These are phyloP conservation scores for Sebastes diploproa DNA, from an alignment of 2,797 vertebrate genomes.

Conservation along the genomic window DNA sequence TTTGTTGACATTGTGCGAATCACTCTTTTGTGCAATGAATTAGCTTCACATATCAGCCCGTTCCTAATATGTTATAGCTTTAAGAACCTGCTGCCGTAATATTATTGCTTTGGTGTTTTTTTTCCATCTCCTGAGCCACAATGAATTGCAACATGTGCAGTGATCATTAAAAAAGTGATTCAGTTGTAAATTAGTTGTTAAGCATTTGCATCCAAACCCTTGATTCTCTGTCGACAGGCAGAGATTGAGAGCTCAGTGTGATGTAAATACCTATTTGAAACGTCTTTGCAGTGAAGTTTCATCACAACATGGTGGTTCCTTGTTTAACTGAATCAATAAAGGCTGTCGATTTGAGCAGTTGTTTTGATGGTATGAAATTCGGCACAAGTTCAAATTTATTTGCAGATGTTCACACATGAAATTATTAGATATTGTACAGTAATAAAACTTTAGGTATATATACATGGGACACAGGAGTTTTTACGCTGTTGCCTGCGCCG, in stretches of 20 bases:
- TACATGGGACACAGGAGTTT: slow-evolving; percentile 13
- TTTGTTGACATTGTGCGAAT: slow-evolving; percentile 31
- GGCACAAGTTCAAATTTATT: slow-evolving; percentile 34
- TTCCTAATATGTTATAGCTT: slow-evolving; percentile 68
- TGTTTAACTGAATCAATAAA: slow-evolving; percentile 72
- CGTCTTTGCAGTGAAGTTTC: slow-evolving; percentile 67
- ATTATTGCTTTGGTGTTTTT: slow-evolving; percentile 47
- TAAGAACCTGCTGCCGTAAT: slow-evolving; percentile 57
- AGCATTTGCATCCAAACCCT: slow-evolving; percentile 42
- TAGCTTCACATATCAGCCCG: slow-evolving; percentile 43
- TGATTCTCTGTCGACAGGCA: slow-evolving; percentile 38
- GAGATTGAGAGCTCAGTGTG: slow-evolving; percentile 39
- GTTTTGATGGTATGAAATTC: slow-evolving; percentile 1
- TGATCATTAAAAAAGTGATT: slow-evolving; percentile 49
- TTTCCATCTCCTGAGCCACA: slow-evolving; percentile 61
- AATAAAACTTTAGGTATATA: slow-evolving; percentile 34
- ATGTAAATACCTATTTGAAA: slow-evolving; percentile 64
- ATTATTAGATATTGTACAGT: slow-evolving; percentile 37
- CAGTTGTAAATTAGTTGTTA: slow-evolving; percentile 48
- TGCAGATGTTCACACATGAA: slow-evolving; percentile 22
- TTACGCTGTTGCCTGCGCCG: slow-evolving; percentile 13
- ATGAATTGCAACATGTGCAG: slow-evolving; percentile 44
- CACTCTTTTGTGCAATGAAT: slow-evolving; percentile 30
- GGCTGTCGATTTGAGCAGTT: slow-evolving; percentile 44
- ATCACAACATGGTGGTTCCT: slow-evolving; percentile 59